phyloP scores from a whole-genome alignment of 2,888 invertebrate genomes.

The Bombylius major region DNA sequence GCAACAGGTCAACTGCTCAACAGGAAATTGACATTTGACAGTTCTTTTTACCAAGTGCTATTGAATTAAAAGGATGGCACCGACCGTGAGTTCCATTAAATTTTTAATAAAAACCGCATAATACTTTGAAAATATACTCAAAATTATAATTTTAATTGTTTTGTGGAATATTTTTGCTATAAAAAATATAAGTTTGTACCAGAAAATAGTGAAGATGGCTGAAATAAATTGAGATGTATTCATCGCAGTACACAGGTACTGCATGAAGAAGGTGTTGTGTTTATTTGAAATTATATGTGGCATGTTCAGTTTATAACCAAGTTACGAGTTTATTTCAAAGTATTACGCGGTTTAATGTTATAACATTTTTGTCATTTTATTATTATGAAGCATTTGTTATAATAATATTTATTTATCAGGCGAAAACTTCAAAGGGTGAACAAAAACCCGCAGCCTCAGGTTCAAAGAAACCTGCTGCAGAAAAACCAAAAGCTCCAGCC shows the following conservation, averaged over 20 bases:
- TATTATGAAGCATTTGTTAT: too few relatives aligned
- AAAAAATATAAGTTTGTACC: too few relatives aligned
- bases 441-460: conserved; percentile 21
- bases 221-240: conserved; percentile 3
- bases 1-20: too few relatives aligned
- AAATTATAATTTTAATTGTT: too few relatives aligned
- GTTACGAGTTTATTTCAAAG: too few relatives aligned
- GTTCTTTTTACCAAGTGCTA: conserved; percentile 33
- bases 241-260: background rate
- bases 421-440: conserved; percentile 33
- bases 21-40: conserved; percentile 1
- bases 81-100: conserved; percentile 30
- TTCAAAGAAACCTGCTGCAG: conserved; percentile 2
- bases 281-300: background rate
- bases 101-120: conserved; percentile 11
- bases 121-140: background rate
- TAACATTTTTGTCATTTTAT: too few relatives aligned
- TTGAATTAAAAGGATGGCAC: conserved; percentile 34
- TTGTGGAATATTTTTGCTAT: too few relatives aligned
- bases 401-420: conserved; percentile 17
- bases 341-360: too few relatives aligned
- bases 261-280: background rate
- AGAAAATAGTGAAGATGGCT: background rate
- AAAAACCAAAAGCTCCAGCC: conserved; percentile 18
- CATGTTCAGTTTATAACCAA: background rate